Conservation (phyloP, 2,888 invertebrate species). For the Dermolepida albohirtum region DNA sequence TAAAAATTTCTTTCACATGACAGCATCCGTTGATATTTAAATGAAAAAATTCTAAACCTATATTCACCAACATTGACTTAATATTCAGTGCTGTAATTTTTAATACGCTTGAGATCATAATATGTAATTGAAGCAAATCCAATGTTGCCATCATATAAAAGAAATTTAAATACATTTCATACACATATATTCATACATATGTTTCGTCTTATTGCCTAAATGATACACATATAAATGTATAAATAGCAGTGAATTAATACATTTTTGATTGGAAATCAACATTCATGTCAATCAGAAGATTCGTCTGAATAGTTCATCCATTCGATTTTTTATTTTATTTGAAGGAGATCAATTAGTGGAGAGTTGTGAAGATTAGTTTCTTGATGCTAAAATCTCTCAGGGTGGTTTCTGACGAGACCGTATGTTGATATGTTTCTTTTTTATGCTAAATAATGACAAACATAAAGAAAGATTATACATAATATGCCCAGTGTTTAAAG, state of each 20-base stretch:
- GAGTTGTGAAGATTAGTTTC: neutral
- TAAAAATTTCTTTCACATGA: conserved; percentile 1
- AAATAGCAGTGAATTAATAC: conserved; percentile 16
- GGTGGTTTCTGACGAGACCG: neutral
- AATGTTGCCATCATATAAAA: too few relatives aligned
- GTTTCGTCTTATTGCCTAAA: conserved; percentile 24
- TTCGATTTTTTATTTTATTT: conserved; percentile 7
- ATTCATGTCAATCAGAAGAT: conserved; percentile 10
- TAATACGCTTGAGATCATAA: neutral
- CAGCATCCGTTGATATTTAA: neutral
- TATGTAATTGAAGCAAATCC: too few relatives aligned
- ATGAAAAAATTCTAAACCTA: neutral
- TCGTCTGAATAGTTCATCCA: conserved; percentile 13
- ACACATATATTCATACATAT: conserved; percentile 30
- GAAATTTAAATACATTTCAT: conserved; percentile 17
- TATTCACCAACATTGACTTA: neutral
- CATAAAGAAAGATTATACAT: too few relatives aligned
- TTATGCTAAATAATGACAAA: too few relatives aligned
- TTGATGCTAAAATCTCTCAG: conserved; percentile 20
- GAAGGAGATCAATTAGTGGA: conserved; percentile 16
- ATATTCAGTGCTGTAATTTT: neutral
- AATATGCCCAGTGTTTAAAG: too few relatives aligned
- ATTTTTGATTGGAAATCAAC: conserved; percentile 19
- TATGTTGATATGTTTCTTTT: conserved; percentile 1
- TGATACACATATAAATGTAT: conserved; percentile 25